Evolutionary conservation across 2,888 invertebrate species (phyloP).

Genomic region (Laspeyria flexula): DNA sequence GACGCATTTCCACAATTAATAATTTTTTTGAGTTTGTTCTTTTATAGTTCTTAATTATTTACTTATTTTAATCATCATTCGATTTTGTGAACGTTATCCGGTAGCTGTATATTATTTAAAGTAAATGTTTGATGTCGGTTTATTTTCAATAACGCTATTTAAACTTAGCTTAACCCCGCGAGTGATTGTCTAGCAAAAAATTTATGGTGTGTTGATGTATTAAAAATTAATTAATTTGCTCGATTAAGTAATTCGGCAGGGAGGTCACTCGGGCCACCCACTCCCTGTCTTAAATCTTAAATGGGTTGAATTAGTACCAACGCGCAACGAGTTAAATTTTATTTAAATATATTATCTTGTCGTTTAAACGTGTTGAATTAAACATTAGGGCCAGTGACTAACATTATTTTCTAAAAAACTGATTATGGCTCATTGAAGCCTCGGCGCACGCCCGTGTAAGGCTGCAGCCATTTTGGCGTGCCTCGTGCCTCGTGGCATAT

Average conservation of each 20-base stretch:
- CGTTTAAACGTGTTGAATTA: neutral
- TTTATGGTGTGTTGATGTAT: too few relatives aligned
- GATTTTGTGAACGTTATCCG: too few relatives aligned
- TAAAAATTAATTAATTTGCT: too few relatives aligned
- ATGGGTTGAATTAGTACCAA: neutral
- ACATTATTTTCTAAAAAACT: constrained; percentile 12
- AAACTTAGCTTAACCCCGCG: neutral
- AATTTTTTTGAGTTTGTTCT: neutral
- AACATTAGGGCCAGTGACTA: constrained; percentile 11
- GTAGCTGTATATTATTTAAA: too few relatives aligned
- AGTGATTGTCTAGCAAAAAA: neutral
- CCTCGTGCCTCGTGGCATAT: constrained; percentile 6
- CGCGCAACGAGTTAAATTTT: too few relatives aligned
- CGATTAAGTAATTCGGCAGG: neutral
- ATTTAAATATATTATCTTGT: too few relatives aligned
- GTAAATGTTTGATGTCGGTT: too few relatives aligned
- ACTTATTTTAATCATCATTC: neutral
- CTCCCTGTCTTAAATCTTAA: neutral
- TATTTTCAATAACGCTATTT: too few relatives aligned
- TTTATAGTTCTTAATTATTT: neutral
- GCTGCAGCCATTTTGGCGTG: constrained; percentile 43
- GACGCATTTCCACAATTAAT: neutral
- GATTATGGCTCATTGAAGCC: constrained; percentile 17
- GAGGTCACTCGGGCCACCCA: neutral
- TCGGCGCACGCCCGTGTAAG: constrained; percentile 24